Evolutionary conservation across 2,888 invertebrate genomes (phyloP), one percentile per base, ranked within the genome.

Genomic region (Parochlus steinenii): DNA sequence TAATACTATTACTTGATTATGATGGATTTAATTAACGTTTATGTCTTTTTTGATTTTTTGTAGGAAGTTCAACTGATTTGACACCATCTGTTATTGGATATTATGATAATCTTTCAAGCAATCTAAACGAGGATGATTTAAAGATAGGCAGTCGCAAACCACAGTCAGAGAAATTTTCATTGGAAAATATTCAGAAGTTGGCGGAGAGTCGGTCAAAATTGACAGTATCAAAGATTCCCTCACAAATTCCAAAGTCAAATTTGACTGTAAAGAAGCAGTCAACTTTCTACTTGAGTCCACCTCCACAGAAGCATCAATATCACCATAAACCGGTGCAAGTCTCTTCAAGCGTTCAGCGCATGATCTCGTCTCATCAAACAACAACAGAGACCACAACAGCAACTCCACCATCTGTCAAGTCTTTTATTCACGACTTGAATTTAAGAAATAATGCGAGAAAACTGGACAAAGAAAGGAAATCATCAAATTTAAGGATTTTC

Each of bases 51-150:
- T 47, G 40, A 53, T 50, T 61, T 52, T 46, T 69, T 71, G 29
- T 73, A 87, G 87, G 86, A 57, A 76, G 81, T 52, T 79, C 82
- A 46, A 76, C 79, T 48, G 87, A 89, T 56, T 65, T 89, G 56
- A 76, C 82, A 54, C 83, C 86, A 40, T 78, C 81, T 45, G 68
- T 87, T 42, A 70, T 89, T 60, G 81, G 80, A 43, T 79, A 85
- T 60, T 86, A 85, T 58, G 87, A 89, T 63, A 78, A 79, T 43
- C 65, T 86, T 45, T 56, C 55, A 27, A 53, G 47, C 39, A 51
- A 66, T 66, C 47, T 70, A 64, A 46, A 63, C 10, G 10, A 20
- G 14, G 36, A 36, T 1, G 26, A 25, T 26, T 6, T 34, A n/a
- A 28, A 28, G 6, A 28, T 27, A 12, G 34, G 28, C 20, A 8